These are phyloP conservation scores for Coracopsis vasa DNA, from an alignment of 2,113 vertebrate genomes.

Conservation along the genomic window DNA sequence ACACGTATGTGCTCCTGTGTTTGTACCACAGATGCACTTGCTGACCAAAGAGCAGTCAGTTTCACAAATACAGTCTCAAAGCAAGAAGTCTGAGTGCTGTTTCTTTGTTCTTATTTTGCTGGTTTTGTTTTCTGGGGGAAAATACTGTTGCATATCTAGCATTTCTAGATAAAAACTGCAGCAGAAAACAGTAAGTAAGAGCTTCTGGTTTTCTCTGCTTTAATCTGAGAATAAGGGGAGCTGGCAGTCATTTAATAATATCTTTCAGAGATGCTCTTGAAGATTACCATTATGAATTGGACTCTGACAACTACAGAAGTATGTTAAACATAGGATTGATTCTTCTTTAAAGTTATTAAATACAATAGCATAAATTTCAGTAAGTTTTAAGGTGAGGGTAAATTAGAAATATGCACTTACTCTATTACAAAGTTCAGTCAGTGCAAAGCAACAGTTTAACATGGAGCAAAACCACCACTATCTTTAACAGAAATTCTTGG, in stretches of 20 bases:
- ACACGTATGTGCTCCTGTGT: neutral
- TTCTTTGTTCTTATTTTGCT: neutral
- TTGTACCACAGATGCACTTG: neutral
- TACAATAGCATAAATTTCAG: neutral
- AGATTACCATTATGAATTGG: neutral
- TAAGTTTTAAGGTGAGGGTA: neutral
- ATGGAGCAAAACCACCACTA: neutral
- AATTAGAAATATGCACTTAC: neutral
- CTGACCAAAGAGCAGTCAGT: neutral
- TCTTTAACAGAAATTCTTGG: neutral
- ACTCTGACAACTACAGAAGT: neutral
- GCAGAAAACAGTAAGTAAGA: neutral
- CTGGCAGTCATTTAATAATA: neutral
- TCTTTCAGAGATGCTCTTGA: neutral
- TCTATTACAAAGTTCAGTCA: neutral
- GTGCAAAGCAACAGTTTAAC: neutral
- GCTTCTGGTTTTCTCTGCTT: neutral
- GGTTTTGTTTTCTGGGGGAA: neutral
- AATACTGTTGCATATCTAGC: neutral
- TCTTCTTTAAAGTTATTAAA: neutral
- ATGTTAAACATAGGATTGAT: neutral
- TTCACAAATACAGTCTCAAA: neutral
- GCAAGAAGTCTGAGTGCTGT: fast-evolving
- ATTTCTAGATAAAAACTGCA: neutral
- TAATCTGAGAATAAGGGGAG: neutral